Conservation (phyloP, 1,140 invertebrate species). For the Oncopeltus fasciatus region DNA sequence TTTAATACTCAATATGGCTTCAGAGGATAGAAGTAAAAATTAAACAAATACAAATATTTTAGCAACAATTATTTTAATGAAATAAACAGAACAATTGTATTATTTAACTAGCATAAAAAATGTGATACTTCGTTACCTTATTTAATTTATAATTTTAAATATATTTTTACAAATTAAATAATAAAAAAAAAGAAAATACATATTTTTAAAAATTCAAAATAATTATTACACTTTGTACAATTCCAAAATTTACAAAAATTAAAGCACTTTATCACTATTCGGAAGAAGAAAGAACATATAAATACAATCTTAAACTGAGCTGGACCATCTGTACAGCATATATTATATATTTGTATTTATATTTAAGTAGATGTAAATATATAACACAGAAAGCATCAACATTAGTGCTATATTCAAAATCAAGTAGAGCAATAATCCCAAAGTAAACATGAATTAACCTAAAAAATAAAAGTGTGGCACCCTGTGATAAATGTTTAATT, state of each 20-base stretch:
- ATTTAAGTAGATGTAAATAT: no score
- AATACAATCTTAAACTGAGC: neutral
- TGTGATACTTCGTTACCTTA: neutral
- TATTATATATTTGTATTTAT: neutral
- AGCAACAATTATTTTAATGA: slow-evolving; percentile 8
- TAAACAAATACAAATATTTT: no score
- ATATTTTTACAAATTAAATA: no score
- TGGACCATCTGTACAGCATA: neutral
- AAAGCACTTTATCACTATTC: neutral
- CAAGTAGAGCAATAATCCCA: neutral
- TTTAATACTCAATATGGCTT: no score
- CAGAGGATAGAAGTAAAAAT: no score
- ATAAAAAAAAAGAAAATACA: neutral
- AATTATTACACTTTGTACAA: slow-evolving; percentile 6
- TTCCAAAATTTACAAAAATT: slow-evolving; percentile 5
- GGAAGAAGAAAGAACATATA: neutral
- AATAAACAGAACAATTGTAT: slow-evolving; percentile 3
- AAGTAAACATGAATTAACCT: no score
- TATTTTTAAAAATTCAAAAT: neutral
- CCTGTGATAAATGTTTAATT: slow-evolving; percentile 8
- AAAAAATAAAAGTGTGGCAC: slow-evolving; percentile 6
- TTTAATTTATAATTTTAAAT: no score
- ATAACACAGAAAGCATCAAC: slow-evolving; percentile 16
- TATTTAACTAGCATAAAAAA: slow-evolving; percentile 6
- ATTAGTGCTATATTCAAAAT: slow-evolving; percentile 15